Base-by-base conservation (phyloP, 2,113 vertebrate species). In the Dasyurus viverrinus region DNA sequence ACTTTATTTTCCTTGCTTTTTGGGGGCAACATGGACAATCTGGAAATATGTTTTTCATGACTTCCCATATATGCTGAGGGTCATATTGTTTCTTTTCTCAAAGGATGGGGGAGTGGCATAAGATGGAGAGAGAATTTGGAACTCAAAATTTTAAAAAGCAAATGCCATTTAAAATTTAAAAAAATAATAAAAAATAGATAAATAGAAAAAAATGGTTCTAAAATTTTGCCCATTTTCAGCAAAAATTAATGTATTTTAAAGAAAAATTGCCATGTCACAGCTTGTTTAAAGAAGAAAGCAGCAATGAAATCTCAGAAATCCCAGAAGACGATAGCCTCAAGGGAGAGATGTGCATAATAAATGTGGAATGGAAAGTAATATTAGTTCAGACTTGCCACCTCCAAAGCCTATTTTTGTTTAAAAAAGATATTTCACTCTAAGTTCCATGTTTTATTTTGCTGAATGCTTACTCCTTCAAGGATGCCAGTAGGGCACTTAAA, bases 271-370 rank as follows among this genome's bases (percentile, higher is more conserved):
- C 46, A 1, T 95, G 91, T 84, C 68, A 93, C 96, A 95, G 93
- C 97, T 97, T 97, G 95, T 98, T 98, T 97, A 98, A 98, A 98
- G 93, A 97, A 97, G 96, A 46, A 96, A 95, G 91, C 94, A 97
- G 92, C 96, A 94, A 96, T 47, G 96, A 97, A 97, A 96, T 96
- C 94, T 96, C 97, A 97, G 93, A 97, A 97, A 97, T 96, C 94
- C 95, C 23, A 26, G 93, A 97, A 98, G 96, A 94, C 98, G 96
- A 96, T 92, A 93, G 91, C 97, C 97, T 97, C 94, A 26, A 96
- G 98, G 97, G 98, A 97, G 96, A 68, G 30, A 94, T 97, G 68
- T 97, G 91, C 94, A 97, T 95, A 97, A 98, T 98, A 91, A 98
- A 98, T 96, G 96, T 97, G 97, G 98, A 98, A 98, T 97, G 95